Percentiles rank a stretch among this genome's conserved stretches.
phyloP scores from a whole-genome alignment of 2,113 vertebrate genomes.

The Oryzias woworae region DNA sequence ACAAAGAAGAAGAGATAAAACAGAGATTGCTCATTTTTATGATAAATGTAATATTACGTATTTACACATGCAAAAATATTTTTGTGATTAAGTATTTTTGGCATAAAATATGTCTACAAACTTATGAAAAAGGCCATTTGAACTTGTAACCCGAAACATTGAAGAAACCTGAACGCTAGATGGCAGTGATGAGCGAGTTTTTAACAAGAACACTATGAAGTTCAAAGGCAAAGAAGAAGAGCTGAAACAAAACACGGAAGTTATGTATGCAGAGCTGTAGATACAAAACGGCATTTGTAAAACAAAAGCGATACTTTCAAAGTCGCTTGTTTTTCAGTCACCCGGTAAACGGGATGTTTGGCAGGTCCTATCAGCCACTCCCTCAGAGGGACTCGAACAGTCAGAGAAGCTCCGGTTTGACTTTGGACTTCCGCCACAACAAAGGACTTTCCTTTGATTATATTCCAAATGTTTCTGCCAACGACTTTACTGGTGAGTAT shows the following conservation, averaged over 20 bases:
- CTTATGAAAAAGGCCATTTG: neutral
- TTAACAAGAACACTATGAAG: no score
- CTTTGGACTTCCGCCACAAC: slow-evolving; percentile 49
- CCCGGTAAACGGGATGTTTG: slow-evolving; percentile 67
- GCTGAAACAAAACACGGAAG: slow-evolving; percentile 53
- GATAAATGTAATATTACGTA: no score
- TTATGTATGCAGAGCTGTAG: neutral
- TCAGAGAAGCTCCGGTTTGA: slow-evolving; percentile 74
- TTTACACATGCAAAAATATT: neutral
- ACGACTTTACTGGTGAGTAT: slow-evolving; percentile 71
- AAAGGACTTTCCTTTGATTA: slow-evolving; percentile 77
- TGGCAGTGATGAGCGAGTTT: slow-evolving; percentile 11
- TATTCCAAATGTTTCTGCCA: slow-evolving; percentile 68
- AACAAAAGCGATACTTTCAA: neutral
- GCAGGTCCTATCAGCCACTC: slow-evolving; percentile 76
- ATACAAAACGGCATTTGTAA: neutral
- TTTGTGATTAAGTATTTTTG: neutral
- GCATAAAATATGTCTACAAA: neutral
- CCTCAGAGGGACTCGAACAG: slow-evolving; percentile 73
- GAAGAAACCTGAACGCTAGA: neutral
- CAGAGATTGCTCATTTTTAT: slow-evolving; percentile 19
- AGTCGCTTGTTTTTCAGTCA: neutral
- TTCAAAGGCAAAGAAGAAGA: slow-evolving; percentile 25
- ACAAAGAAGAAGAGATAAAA: slow-evolving; percentile 20
- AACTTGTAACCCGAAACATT: neutral